These are phyloP conservation scores for Drosophila truncata DNA, from an alignment of 1,140 invertebrate genomes.

Conservation along the genomic window DNA sequence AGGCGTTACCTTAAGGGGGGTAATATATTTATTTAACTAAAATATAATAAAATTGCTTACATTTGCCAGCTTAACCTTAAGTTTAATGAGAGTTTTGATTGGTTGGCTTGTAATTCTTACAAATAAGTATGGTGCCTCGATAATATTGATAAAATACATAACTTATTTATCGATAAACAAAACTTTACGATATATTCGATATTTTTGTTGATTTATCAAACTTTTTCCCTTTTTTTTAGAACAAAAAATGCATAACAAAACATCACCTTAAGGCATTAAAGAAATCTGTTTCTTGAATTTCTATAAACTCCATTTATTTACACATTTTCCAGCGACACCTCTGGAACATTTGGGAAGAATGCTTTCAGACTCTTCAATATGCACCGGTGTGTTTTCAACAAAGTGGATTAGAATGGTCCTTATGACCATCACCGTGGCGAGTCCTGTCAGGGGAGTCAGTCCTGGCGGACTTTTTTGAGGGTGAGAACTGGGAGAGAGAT, in stretches of 20 bases:
- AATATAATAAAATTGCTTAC: too few species aligned
- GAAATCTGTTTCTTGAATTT: neutral
- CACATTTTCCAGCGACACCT: slow-evolving; percentile 17
- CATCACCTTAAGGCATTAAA: neutral
- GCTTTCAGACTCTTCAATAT: slow-evolving; percentile 67
- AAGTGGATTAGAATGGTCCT: slow-evolving; percentile 75
- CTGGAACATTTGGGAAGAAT: slow-evolving; percentile 24
- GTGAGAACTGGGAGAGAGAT: neutral
- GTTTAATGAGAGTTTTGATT: too few species aligned
- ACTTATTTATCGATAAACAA: neutral
- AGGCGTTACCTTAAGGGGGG: slow-evolving; percentile 3
- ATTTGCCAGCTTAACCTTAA: too few species aligned
- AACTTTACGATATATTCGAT: neutral
- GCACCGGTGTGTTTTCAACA: slow-evolving; percentile 66
- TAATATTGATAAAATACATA: neutral
- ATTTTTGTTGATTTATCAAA: neutral
- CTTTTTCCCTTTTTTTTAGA: neutral
- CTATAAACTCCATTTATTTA: slow-evolving; percentile 10
- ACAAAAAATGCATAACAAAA: neutral
- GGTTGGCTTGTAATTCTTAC: neutral
- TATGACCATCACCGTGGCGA: slow-evolving; percentile 53
- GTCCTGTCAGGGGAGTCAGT: slow-evolving; percentile 6
- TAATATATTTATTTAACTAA: too few species aligned
- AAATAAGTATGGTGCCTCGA: neutral
- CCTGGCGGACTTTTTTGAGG: neutral